Evolutionary conservation across 2,888 invertebrate species (phyloP), one percentile per base, ranked within the genome.

Genomic region (Chalcis sispes): DNA sequence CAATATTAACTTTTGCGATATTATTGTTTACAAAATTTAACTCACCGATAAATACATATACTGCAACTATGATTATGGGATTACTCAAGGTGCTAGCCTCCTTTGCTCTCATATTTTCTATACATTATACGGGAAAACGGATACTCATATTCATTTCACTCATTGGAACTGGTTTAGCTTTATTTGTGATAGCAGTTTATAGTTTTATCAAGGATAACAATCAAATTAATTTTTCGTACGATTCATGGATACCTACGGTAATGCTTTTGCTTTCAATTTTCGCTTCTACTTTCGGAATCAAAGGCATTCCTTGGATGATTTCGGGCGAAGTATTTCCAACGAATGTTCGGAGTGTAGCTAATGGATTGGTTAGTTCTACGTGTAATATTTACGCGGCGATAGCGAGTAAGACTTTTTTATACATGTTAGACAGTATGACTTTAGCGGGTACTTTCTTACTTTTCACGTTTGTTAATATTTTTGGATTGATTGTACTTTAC

Each of bases 401-500:
- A 0, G 67, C 67, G 7, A 65, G 27, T 23, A 70, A 75, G 23
- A 20, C 1, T 0, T 70, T 40, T 46, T 23, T 64, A 1, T 32
- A 64, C 27, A 56, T 42, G 65, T 1, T 72, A 1, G 1, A 58
- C 18, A 1, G 7, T 10, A 25, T 72, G 15, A 42, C 25, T 0
- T 1, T 95, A 71, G 91, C 93, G 75, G 95, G 94, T 4, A 93
- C 94, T 0, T 95, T 95, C 84, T 92, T 93, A 83, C 90, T 95
- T 32, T 94, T 95, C 85, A 91, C 93, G 0, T 79, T 89, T 1
- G 89, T 94, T 1, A 91, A 94, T 81, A 85, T 94, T 2, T 75
- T 91, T 0, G 95, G 95, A 0, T 90, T 92, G 18, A 77, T 92
- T 2, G 86, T 92, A 13, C 89, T 95, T 36, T 95, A 93, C 84